These are phyloP conservation scores for Holotrichia oblita DNA, from an alignment of 1,140 invertebrate genomes.

Conservation along the genomic window DNA sequence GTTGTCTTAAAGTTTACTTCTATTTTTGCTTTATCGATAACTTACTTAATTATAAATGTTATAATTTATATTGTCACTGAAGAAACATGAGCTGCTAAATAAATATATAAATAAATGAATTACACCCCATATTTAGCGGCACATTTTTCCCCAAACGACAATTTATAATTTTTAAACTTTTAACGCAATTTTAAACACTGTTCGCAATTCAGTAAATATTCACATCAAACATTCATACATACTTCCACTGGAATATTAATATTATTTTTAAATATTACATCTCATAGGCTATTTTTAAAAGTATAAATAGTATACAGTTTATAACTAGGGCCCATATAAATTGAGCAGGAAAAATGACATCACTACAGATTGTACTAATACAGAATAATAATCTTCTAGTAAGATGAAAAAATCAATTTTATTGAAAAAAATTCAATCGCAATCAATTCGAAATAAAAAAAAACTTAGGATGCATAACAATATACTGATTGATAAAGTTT, in stretches of 20 bases:
- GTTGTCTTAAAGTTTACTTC: neutral
- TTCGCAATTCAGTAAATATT: neutral
- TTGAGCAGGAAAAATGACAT: neutral
- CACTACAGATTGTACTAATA: neutral
- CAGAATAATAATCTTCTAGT: neutral
- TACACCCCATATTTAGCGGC: neutral
- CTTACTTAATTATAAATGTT: neutral
- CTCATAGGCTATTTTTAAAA: neutral
- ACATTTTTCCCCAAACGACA: neutral
- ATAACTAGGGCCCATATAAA: no score
- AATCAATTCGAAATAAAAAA: neutral
- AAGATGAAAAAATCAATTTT: neutral
- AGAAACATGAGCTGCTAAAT: neutral
- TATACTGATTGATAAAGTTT: neutral
- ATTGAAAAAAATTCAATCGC: neutral
- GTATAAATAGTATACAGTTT: neutral
- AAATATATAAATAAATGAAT: no score
- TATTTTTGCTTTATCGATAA: neutral
- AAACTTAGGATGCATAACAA: neutral
- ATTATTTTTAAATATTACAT: slow-evolving; percentile 14
- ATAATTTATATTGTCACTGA: neutral
- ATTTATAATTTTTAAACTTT: neutral
- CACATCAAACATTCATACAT: neutral
- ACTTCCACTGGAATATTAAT: slow-evolving; percentile 5
- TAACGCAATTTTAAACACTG: neutral